Evolutionary conservation across 1,140 invertebrate genomes (phyloP).

Genomic region (Zaprionus nigranus): DNA sequence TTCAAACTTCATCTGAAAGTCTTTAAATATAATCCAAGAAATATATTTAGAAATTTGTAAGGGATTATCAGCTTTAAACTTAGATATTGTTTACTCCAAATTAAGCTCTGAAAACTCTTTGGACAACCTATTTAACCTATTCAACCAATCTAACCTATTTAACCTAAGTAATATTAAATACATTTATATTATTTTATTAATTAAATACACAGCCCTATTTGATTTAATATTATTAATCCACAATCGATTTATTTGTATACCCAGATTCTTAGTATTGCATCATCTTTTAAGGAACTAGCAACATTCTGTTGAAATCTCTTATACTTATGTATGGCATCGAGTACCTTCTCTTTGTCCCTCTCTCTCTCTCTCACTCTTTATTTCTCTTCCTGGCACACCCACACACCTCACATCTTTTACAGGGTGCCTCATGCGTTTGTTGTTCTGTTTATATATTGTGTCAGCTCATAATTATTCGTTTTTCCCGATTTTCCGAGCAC

Average conservation of each 20-base stretch:
- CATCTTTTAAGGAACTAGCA: background rate
- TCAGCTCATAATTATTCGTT: conserved; percentile 70
- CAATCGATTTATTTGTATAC: too few species aligned
- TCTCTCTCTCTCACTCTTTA: background rate
- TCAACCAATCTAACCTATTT: too few species aligned
- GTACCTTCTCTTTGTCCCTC: background rate
- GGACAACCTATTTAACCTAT: too few species aligned
- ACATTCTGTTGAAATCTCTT: background rate
- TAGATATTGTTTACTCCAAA: too few species aligned
- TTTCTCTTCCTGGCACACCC: background rate
- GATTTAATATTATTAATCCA: too few species aligned
- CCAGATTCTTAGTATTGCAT: background rate
- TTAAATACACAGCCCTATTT: too few species aligned
- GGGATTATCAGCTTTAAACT: background rate
- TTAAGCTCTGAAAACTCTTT: too few species aligned
- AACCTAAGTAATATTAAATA: too few species aligned
- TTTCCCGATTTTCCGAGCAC: conserved; percentile 39
- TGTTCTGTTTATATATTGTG: conserved; percentile 69
- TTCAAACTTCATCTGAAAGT: background rate
- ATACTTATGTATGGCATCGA: background rate
- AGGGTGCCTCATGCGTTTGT: background rate
- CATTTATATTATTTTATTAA: too few species aligned
- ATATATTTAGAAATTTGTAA: background rate
- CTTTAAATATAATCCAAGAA: background rate
- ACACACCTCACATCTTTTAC: background rate